Percentiles rank a stretch among this genome's conserved stretches.
Evolutionary conservation across 2,888 invertebrate species (phyloP).

Genomic region (Tenthredo mesomela): DNA sequence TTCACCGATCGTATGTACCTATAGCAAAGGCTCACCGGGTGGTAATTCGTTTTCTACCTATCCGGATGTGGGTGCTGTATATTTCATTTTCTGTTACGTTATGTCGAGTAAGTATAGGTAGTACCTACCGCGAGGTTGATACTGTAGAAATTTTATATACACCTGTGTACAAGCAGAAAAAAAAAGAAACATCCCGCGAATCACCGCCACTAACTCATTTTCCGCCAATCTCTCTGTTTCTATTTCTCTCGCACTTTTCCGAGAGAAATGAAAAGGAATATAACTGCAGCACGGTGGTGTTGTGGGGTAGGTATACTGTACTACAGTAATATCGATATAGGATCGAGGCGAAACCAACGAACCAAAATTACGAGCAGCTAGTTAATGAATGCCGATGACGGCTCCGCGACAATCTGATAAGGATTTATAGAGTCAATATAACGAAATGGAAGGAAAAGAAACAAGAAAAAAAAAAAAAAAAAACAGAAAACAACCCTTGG

Average conservation of each 20-base stretch:
- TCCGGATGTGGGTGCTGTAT: background rate
- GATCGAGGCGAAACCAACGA: background rate
- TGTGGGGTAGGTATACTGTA: too few species aligned
- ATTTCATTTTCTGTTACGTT: background rate
- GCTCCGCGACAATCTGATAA: conserved; percentile 43
- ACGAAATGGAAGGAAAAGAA: conserved; percentile 1
- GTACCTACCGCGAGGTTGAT: background rate
- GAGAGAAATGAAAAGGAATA: background rate
- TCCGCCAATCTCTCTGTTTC: background rate
- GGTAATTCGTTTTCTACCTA: background rate
- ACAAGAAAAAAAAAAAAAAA: background rate
- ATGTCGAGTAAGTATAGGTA: background rate
- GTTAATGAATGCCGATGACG: conserved; percentile 50
- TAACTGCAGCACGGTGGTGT: background rate
- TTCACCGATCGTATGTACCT: conserved; percentile 6
- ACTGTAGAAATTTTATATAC: background rate
- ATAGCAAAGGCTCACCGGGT: background rate
- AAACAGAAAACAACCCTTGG: background rate
- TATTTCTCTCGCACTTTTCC: background rate
- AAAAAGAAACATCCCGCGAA: background rate
- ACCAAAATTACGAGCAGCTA: conserved; percentile 28
- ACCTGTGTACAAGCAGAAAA: background rate
- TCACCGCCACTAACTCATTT: conserved; percentile 11
- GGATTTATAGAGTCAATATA: conserved; percentile 53
- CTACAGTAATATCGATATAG: too few species aligned